These are phyloP conservation scores for Diarsia mendica DNA, from an alignment of 2,888 invertebrate genomes.

Conservation along the genomic window DNA sequence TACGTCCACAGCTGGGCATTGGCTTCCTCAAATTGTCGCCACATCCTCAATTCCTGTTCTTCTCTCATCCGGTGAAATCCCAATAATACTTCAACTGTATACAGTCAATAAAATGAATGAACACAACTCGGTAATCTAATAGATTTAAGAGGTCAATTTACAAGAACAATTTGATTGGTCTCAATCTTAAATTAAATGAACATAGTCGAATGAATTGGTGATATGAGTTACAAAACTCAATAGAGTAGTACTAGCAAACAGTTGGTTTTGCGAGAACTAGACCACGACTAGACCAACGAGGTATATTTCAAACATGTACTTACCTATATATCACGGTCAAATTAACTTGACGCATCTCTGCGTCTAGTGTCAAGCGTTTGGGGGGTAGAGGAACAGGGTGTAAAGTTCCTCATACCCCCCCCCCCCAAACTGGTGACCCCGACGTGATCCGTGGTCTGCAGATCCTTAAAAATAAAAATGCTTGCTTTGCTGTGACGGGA, in stretches of 20 bases:
- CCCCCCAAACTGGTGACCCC: too few species aligned
- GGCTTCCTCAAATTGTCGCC: neutral
- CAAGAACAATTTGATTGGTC: constrained; percentile 38
- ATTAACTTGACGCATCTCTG: too few species aligned
- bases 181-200: constrained; percentile 25
- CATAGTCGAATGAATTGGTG: constrained; percentile 1
- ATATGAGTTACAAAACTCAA: neutral
- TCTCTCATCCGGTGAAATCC: neutral
- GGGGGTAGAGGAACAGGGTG: too few species aligned
- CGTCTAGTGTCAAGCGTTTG: too few species aligned
- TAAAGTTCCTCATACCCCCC: too few species aligned
- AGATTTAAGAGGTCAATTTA: constrained; percentile 46
- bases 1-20: neutral
- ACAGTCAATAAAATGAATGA: constrained; percentile 12
- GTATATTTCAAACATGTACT: too few species aligned
- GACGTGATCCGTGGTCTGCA: too few species aligned
- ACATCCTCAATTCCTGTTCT: neutral
- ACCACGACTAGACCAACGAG: too few species aligned
- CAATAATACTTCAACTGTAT: neutral
- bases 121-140: constrained; percentile 39
- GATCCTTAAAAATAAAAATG: too few species aligned
- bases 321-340: too few species aligned
- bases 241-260: neutral
- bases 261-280: neutral
- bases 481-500: too few species aligned